Evolutionary conservation across 2,797 vertebrate genomes (phyloP).

Genomic region (Alfaro cultratus): DNA sequence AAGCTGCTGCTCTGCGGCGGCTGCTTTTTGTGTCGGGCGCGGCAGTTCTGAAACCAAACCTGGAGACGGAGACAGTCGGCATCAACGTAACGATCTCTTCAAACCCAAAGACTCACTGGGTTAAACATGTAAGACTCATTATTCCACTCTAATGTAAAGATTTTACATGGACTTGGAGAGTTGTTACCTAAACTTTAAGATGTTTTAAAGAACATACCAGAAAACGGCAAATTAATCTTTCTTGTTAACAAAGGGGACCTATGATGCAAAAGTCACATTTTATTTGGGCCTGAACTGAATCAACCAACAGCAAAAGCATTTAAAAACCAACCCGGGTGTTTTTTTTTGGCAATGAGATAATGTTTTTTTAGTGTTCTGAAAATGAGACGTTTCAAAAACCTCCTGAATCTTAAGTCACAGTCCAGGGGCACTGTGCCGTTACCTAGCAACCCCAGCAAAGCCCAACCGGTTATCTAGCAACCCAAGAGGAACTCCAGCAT

Average conservation of each 20-base stretch:
- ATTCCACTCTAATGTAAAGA: background rate
- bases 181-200: background rate
- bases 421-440: no score
- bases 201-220: background rate
- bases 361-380: no score
- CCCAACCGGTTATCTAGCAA: no score
- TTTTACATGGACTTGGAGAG: background rate
- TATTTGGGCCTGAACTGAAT: no score
- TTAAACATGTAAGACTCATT: background rate
- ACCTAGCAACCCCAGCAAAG: no score
- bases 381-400: no score
- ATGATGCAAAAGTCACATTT: no score
- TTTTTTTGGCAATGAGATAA: no score
- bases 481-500: no score
- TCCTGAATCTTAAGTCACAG: no score
- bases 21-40: slow-evolving; percentile 99
- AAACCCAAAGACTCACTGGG: background rate
- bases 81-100: slow-evolving; percentile 11
- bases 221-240: background rate
- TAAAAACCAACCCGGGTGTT: no score
- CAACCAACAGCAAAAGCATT: no score
- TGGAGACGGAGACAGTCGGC: slow-evolving; percentile 65
- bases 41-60: slow-evolving; percentile 99
- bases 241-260: background rate
- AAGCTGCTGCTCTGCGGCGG: slow-evolving; percentile 89